A percentile compares a stretch with the other conserved stretches of the same genome.
phyloP scores from a whole-genome alignment of 2,888 invertebrate genomes.

The Pteria penguin region DNA sequence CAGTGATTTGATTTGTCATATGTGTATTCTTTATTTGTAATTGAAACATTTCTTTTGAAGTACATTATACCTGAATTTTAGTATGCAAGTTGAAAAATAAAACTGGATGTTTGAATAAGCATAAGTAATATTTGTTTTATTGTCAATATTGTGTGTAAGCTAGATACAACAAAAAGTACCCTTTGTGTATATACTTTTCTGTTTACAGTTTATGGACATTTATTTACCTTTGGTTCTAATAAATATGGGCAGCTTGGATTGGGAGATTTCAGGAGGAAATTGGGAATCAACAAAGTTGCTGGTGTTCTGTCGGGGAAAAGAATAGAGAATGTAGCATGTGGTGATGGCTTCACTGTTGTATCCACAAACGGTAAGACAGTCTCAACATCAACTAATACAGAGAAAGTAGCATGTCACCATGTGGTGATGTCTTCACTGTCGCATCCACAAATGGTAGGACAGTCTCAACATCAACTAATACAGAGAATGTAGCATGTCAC shows the following conservation, averaged over 20 bases:
- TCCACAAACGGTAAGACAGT: conserved; percentile 75
- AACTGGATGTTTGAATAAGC: no score
- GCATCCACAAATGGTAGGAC: no score
- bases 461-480: no score
- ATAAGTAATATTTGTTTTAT: no score
- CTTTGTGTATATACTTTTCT: not conserved
- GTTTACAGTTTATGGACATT: conserved; percentile 73
- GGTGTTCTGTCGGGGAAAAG: conserved; percentile 74
- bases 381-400: no score
- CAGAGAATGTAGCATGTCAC: conserved; percentile 74
- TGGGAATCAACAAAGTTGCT: conserved; percentile 64
- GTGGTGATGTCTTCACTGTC: no score
- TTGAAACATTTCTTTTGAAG: no score
- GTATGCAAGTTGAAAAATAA: no score
- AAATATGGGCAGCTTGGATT: conserved; percentile 78
- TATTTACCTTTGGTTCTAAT: conserved; percentile 78
- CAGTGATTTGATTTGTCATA: no score
- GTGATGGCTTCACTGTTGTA: conserved; percentile 78
- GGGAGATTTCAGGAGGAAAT: conserved; percentile 73
- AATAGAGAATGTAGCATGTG: conserved; percentile 77
- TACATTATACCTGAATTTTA: no score
- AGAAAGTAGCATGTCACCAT: no score
- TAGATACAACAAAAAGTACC: not conserved
- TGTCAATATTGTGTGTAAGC: not conserved
- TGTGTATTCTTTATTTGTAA: no score